Percentiles rank a stretch among this genome's conserved stretches.
phyloP scores from a whole-genome alignment of 2,113 vertebrate species.

The Brachyistius frenatus region DNA sequence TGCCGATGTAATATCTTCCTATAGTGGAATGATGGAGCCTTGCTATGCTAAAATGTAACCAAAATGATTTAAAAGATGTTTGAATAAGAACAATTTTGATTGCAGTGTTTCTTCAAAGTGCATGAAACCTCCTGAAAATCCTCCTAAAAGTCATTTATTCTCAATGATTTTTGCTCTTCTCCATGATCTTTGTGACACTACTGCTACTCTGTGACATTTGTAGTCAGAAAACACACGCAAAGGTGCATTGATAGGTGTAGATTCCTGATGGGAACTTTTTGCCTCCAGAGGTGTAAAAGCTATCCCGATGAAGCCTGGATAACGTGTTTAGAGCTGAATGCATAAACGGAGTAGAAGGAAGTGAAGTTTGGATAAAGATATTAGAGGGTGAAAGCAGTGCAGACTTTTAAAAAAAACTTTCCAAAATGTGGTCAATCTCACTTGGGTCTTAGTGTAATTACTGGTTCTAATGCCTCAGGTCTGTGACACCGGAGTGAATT shows the following conservation, averaged over 20 bases:
- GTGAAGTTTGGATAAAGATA: conserved; percentile 48
- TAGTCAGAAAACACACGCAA: conserved; percentile 55
- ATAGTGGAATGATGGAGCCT: conserved; percentile 61
- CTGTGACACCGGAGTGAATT: conserved; percentile 62
- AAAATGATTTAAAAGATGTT: conserved; percentile 71
- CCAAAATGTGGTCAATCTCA: conserved; percentile 48
- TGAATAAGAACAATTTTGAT: conserved; percentile 61
- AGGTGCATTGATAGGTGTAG: conserved; percentile 45
- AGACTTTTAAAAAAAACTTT: conserved; percentile 39
- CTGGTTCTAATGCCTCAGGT: conserved; percentile 55
- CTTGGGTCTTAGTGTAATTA: conserved; percentile 56
- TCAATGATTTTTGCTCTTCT: conserved; percentile 12
- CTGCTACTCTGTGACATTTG: conserved; percentile 58
- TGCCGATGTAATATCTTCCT: conserved; percentile 61
- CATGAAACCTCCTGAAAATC: conserved; percentile 38
- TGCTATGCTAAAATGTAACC: conserved; percentile 71
- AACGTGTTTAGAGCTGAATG: conserved; percentile 4
- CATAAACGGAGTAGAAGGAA: neutral
- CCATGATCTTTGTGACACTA: conserved; percentile 29
- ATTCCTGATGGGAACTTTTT: conserved; percentile 38
- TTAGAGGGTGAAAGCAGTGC: conserved; percentile 19
- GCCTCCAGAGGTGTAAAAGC: conserved; percentile 3
- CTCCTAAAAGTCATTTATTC: conserved; percentile 28
- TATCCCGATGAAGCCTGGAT: conserved; percentile 3
- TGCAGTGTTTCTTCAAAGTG: conserved; percentile 67